Base-by-base conservation (phyloP, 2,113 vertebrate genomes). In the Circaetus gallicus region DNA sequence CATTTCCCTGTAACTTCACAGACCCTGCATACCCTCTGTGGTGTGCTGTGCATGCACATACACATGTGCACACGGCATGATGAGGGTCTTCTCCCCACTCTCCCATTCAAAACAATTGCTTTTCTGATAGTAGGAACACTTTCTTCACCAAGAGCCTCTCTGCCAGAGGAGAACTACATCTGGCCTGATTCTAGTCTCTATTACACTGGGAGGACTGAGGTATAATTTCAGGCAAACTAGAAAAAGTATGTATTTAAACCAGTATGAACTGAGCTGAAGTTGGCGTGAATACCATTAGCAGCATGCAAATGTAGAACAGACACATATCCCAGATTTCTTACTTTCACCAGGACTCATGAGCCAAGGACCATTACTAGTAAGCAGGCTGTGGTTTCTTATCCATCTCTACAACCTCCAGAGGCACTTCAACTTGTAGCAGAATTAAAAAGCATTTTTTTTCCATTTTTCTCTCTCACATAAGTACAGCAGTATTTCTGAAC, bases 401-500 rank as follows among this genome's bases (percentile, higher is more conserved):
- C 28, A 45, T 32, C n/a, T 63, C 69, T 58, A 40, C 34, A 91
- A 31, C 19, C 43, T 82, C 43, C 61, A 67, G 61, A 92, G 56
- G 28, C 65, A 76, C n/a, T 89, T 32, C 72, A 77, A 59, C 52
- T 79, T 43, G 21, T 16, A 70, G 34, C 19, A 67, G 62, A 53
- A 86, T 24, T 72, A 90, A 86, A 85, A 87, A 72, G 22, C 17
- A 16, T 20, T 86, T 81, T 53, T 53, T 29, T 52, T n/a, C 43
- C 40, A 43, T 70, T 92, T 96, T 91, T 76, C 15, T 67, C 43
- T 72, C 86, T 86, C 80, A 63, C 50, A 13, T 45, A 36, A 95
- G 61, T 40, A 84, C 71, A 88, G 55, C 42, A 94, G 65, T 45
- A 86, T 85, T 94, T 61, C 81, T 53, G 40, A 90, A 73, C 19